phyloP scores from a whole-genome alignment of 2,113 vertebrate genomes.

The Hydrochoerus hydrochaeris region DNA sequence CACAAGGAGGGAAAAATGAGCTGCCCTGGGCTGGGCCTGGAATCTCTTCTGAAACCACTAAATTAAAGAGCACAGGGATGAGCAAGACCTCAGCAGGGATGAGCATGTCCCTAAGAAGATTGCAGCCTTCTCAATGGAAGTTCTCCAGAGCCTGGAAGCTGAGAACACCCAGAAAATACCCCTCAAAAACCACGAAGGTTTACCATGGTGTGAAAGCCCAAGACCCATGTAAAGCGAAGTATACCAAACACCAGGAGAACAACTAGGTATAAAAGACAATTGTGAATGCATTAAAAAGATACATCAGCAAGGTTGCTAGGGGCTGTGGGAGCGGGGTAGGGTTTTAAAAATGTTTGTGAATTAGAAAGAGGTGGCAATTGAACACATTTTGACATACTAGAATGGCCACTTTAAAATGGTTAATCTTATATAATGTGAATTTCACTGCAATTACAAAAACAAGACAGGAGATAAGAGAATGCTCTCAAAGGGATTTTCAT shows the following conservation, averaged over 20 bases:
- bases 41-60: not conserved
- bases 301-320: too few relatives aligned
- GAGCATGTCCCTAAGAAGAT: not conserved
- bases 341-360: not conserved
- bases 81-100: not conserved
- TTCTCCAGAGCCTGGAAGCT: not conserved
- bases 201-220: not conserved
- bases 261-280: not conserved
- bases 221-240: not conserved
- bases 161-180: not conserved
- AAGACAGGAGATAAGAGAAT: not conserved
- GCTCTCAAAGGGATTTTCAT: not conserved
- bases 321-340: fast-evolving
- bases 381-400: not conserved
- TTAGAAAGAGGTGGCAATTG: too few relatives aligned
- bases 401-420: not conserved
- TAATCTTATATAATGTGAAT: not conserved
- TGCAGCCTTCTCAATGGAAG: not conserved
- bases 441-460: not conserved
- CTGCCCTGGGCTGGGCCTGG: not conserved
- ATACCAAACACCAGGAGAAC: not conserved
- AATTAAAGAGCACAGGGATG: not conserved
- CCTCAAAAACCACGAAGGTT: not conserved
- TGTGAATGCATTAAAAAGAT: not conserved
- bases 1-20: not conserved